Percentiles rank a stretch among this genome's conserved stretches.
phyloP scores from a whole-genome alignment of 2,888 invertebrate genomes.

The Synergus umbraculus region DNA sequence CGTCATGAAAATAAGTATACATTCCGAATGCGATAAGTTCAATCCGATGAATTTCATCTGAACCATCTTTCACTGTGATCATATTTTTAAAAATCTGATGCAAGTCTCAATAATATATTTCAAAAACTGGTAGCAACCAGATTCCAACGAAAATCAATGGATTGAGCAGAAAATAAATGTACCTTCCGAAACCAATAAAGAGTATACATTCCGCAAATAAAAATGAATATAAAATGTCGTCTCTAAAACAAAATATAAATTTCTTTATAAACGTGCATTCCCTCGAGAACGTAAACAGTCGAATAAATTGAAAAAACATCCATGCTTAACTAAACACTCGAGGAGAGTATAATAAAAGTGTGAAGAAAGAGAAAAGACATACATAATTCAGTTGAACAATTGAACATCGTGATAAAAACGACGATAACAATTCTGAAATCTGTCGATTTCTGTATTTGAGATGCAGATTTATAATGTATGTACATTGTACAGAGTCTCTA shows the following conservation, averaged over 20 bases:
- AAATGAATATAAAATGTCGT: neutral
- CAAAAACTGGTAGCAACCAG: no score
- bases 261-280: neutral
- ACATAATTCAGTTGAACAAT: slow-evolving; percentile 4
- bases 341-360: slow-evolving; percentile 21
- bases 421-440: neutral
- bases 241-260: neutral
- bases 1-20: neutral
- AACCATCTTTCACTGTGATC: no score
- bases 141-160: no score
- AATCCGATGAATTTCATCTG: no score
- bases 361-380: slow-evolving; percentile 30
- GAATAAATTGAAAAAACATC: slow-evolving; percentile 29
- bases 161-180: neutral
- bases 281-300: slow-evolving; percentile 20
- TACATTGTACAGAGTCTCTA: slow-evolving; percentile 34
- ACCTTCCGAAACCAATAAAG: neutral
- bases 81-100: no score
- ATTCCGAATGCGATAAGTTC: neutral
- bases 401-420: neutral
- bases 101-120: no score
- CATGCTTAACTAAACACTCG: slow-evolving; percentile 40
- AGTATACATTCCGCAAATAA: neutral
- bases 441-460: slow-evolving; percentile 9
- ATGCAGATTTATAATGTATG: slow-evolving; percentile 31